Evolutionary conservation across 2,888 invertebrate genomes (phyloP).

Genomic region (Microctonus hyperodae): DNA sequence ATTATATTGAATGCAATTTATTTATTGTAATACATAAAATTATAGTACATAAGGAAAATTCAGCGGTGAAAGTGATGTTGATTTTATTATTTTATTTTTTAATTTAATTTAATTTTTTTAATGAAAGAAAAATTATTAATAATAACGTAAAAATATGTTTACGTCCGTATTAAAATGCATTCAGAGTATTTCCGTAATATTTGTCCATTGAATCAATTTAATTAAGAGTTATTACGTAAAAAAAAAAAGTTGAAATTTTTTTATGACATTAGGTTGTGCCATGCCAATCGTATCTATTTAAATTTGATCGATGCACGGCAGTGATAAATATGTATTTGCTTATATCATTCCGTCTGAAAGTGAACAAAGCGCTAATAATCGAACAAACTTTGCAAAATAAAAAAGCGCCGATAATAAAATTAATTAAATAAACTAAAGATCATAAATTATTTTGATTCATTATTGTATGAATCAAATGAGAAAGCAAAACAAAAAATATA

Average conservation of each 20-base stretch:
- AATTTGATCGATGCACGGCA: conserved; percentile 32
- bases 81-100: conserved; percentile 26
- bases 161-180: conserved; percentile 16
- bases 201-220: conserved; percentile 22
- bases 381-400: no score
- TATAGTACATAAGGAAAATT: conserved; percentile 34
- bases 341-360: conserved; percentile 37
- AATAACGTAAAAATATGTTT: not conserved
- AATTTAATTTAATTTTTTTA: conserved; percentile 27
- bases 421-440: not conserved
- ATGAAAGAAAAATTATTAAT: conserved; percentile 17
- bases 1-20: conserved; percentile 28
- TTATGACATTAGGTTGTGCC: conserved; percentile 36
- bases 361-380: no score
- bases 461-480: conserved; percentile 11
- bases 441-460: conserved; percentile 1
- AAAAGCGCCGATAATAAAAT: conserved; percentile 19
- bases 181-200: conserved; percentile 14
- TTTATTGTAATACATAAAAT: conserved; percentile 24
- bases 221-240: conserved; percentile 3
- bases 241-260: conserved; percentile 26
- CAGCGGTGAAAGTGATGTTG: conserved; percentile 28
- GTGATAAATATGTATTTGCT: conserved; percentile 36
- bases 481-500: not conserved
- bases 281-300: conserved; percentile 33